These are phyloP conservation scores for Siniperca scherzeri DNA, from an alignment of 2,797 vertebrate species.

Conservation along the genomic window DNA sequence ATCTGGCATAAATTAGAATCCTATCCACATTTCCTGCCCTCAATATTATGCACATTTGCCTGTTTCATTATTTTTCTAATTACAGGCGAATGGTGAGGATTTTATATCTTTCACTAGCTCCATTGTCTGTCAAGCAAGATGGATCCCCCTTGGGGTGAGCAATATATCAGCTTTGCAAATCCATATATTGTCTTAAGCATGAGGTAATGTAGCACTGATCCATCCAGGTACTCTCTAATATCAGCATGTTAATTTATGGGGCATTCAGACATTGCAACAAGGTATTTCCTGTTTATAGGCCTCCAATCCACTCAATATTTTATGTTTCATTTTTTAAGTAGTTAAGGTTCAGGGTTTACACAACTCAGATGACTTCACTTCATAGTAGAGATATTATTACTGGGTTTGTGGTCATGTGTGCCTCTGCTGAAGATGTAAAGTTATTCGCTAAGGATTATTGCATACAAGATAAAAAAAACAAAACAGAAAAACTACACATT, in stretches of 20 bases:
- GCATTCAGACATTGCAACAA: slow-evolving; percentile 42
- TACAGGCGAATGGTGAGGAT: slow-evolving; percentile 75
- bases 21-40: slow-evolving; percentile 61
- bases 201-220: slow-evolving; percentile 76
- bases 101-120: slow-evolving; percentile 69
- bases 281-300: slow-evolving; percentile 53
- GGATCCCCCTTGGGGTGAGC: slow-evolving; percentile 62
- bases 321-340: slow-evolving; percentile 40
- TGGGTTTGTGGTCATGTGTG: neutral
- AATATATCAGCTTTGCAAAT: slow-evolving; percentile 75
- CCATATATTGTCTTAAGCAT: slow-evolving; percentile 77
- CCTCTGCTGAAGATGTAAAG: neutral
- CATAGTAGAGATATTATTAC: neutral
- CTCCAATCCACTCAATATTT: slow-evolving; percentile 27
- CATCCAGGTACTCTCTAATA: slow-evolving; percentile 60
- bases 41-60: slow-evolving; percentile 59
- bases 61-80: slow-evolving; percentile 80
- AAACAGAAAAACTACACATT: neutral
- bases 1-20: slow-evolving; percentile 68
- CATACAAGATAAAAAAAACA: neutral
- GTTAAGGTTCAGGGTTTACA: slow-evolving; percentile 18
- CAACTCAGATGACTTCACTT: slow-evolving; percentile 16
- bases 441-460: neutral
- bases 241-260: slow-evolving; percentile 66
- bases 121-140: slow-evolving; percentile 74